phyloP scores from a whole-genome alignment of 2,113 vertebrate species.

The Ctenomys sociabilis region DNA sequence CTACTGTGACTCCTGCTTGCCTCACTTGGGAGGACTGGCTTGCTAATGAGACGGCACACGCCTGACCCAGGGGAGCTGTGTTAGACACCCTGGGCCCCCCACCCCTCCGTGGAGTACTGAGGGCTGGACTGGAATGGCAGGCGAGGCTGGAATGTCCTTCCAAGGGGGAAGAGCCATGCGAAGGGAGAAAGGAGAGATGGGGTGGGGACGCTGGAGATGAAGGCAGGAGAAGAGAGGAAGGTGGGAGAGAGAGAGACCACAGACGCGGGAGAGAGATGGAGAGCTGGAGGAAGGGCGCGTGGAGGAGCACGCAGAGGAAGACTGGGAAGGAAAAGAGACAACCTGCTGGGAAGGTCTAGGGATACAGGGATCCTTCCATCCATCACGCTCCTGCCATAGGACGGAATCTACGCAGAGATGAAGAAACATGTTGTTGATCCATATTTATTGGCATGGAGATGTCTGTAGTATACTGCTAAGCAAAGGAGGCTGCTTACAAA shows the following conservation, averaged over 20 bases:
- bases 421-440: constrained; percentile 57
- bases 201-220: background rate
- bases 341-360: background rate
- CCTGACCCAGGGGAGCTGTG: background rate
- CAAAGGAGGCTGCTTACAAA: constrained; percentile 60
- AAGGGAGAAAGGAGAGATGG: background rate
- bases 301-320: background rate
- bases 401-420: constrained; percentile 41
- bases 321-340: background rate
- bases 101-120: background rate
- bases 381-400: background rate
- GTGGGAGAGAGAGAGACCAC: background rate
- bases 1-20: constrained; percentile 75
- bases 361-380: fast-evolving
- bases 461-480: constrained; percentile 1
- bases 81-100: fast-evolving
- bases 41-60: constrained; percentile 80
- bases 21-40: constrained; percentile 83
- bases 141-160: background rate
- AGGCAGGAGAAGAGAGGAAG: background rate
- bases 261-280: fast-evolving
- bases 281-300: background rate
- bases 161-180: background rate
- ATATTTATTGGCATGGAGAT: constrained; percentile 43
- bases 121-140: background rate